phyloP scores from a whole-genome alignment of 2,113 vertebrate genomes.

The Gyps fulvus region DNA sequence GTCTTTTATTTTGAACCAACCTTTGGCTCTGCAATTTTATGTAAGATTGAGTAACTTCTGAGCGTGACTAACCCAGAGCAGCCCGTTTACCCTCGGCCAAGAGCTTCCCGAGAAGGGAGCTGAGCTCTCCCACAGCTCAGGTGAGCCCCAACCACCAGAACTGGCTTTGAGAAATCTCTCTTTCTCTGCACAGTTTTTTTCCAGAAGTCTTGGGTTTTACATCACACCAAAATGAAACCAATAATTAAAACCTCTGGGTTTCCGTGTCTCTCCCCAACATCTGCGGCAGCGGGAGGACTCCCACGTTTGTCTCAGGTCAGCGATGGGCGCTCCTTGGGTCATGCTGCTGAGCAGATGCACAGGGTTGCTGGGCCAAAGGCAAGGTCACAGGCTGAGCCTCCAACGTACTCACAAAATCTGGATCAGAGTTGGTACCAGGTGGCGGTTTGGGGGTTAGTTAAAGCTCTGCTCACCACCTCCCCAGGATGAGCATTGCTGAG shows the following conservation, averaged over 20 bases:
- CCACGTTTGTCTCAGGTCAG: background rate
- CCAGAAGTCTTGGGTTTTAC: background rate
- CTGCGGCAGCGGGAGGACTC: background rate
- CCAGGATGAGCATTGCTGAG: fast-evolving
- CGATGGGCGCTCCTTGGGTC: background rate
- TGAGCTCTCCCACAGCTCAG: background rate
- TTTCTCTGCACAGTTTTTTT: background rate
- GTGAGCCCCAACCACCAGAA: background rate
- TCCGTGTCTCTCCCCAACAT: fast-evolving
- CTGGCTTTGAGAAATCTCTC: background rate
- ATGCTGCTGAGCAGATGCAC: background rate
- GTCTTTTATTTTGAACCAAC: background rate
- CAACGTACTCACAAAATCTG: background rate
- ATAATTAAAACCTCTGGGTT: background rate
- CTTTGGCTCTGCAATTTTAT: background rate
- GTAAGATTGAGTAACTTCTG: background rate
- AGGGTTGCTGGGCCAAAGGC: background rate
- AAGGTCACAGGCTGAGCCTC: background rate
- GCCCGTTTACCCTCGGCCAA: background rate
- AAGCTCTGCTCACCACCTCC: background rate
- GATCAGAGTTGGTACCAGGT: background rate
- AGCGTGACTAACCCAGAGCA: background rate
- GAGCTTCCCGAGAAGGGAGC: fast-evolving
- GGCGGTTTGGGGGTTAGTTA: background rate
- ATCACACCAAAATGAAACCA: background rate